Base-by-base conservation (phyloP, 92 coral and sea anemone species). In the Montipora capitata region DNA sequence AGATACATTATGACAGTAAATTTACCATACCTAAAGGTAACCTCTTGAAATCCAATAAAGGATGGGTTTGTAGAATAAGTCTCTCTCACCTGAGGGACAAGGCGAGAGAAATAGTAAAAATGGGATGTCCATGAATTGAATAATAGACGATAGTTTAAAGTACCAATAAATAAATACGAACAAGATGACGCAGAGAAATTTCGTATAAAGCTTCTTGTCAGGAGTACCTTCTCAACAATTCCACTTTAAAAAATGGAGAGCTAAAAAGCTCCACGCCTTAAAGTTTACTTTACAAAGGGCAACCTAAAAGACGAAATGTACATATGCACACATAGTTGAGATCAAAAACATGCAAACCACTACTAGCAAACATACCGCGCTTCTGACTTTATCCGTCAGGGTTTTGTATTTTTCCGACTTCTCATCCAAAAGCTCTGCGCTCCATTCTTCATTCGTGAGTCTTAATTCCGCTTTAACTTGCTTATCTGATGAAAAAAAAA, bases 381-480 rank as follows among this genome's bases (percentile, higher is more conserved):
- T 72, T 44, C 67, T 44, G 4, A 95, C 66, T 80, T 69, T 88
- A 3, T 48, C 87, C 3, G 96, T 64, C 84, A 95, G 79, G 14
- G 39, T 43, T 82, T 74, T 81, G 78, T 88, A 95, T 49, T 85
- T 61, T 3, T 73, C 59, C 41, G 96, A 87, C 15, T 67, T 57
- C 11, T 57, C 75, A 44, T 95, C 80, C 10, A 59, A 68, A 16
- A 95, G 83, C 40, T 74, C 81, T 5, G 92, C 44, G 15, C 79
- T 74, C 98, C 98, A 95, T 7, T 68, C 74, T 77, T 95, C 96
- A 10, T 74, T 80, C 35, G 87, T 82, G 27, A 95, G 87, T 56
- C 87, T 90, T 49, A 95, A 54, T 76, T 93, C 96, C 40, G 86
- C 94, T 63, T 88, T 80, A 57, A 95, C 78, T 59, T 41, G 78